Base-by-base conservation (phyloP, 1,140 invertebrate genomes). In the Camponotus vicinus region DNA sequence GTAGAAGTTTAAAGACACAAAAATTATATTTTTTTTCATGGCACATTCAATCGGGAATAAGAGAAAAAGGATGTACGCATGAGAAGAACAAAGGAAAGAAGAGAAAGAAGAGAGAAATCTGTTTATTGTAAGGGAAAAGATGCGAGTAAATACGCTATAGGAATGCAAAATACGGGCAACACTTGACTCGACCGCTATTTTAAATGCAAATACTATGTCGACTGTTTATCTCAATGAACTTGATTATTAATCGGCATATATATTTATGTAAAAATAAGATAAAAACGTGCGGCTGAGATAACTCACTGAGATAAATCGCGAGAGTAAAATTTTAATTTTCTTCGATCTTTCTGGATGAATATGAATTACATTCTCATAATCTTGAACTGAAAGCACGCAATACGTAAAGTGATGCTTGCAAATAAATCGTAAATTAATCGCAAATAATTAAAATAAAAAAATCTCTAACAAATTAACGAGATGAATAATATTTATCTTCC, bases 181-280 rank as follows among this genome's bases (percentile, higher is more conserved):
- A 18, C 42, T 78, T 21, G 42, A 79, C 61, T 79, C 32, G 15
- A 37, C 42, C 76, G 42, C 21, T 79, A 79, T 67, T 79, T 79
- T 49, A 79, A 79, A 79, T 79, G 76, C 52, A 79, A 67, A 79
- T 79, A 49, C 63, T 79, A 78, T 66, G 76, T 66, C 42, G 40
- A 27, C 59, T 66, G 61, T 52, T 79, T 67, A 79, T 79, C 76
- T 52, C 42, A 67, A 79, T 79, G 76, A 67, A 61, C 18, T 3
- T 42, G 76, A 18, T 79, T 79, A 79, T 79, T n/a, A 79, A 27
- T 27, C 0, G 42, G 42, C 21, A 5, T 37, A 37, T 40, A 79
- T 40, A 79, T 63, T 67, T 67, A 32, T 67, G 49, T 49, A 52
- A 66, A 78, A 79, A 45, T 52, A 52, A 66, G 42, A 79, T 45